Base-by-base conservation (phyloP, 2,888 invertebrate species). In the Trichacis sp. region DNA sequence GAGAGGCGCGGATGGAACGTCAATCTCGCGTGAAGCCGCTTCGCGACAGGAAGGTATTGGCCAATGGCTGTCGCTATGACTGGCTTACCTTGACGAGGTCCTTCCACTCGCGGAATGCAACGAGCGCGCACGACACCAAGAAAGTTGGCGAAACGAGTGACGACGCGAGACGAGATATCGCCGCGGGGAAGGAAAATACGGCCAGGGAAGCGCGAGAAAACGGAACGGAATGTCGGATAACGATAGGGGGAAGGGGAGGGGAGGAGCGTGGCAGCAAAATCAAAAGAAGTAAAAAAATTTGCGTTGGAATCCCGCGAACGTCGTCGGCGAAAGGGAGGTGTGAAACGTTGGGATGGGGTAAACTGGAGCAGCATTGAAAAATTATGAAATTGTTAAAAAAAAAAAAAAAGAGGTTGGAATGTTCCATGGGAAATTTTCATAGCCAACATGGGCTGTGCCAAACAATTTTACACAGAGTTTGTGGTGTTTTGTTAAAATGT, bases 61-160 rank as follows among this genome's bases (percentile, higher is more conserved):
- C 53, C 66, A 66, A 66, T 66, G 54, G 58, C 50, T 38, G 58
- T 62, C 61, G 61, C 54, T 54, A 52, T 58, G 49, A 66, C 61
- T 51, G 36, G 66, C 61, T 61, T 58, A 55, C 66, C 66, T 66
- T 66, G 66, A 66, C 66, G 66, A 66, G 66, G 61, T 62, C 66
- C 66, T 66, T 66, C 58, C 53, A 65, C 64, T 60, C 60, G 46
- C 59, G 64, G 64, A 60, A 64, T 64, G 64, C 60, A 48, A 54
- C 49, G n/a, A n/a, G 55, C 54, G 58, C 60, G 55, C 56, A 60
- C 60, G 59, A 56, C 59, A 56, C 52, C 43, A 40, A 47, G 60
- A 56, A 48, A 64, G 55, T 59, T 64, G 49, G 49, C 52, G 55
- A 56, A 56, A 60, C 46, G 43, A 54, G 51, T 48, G 46, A 59